Evolutionary conservation across 92 coral and sea anemone species (phyloP), one percentile per base, ranked within the genome.

Genomic region (Siderastrea radians): DNA sequence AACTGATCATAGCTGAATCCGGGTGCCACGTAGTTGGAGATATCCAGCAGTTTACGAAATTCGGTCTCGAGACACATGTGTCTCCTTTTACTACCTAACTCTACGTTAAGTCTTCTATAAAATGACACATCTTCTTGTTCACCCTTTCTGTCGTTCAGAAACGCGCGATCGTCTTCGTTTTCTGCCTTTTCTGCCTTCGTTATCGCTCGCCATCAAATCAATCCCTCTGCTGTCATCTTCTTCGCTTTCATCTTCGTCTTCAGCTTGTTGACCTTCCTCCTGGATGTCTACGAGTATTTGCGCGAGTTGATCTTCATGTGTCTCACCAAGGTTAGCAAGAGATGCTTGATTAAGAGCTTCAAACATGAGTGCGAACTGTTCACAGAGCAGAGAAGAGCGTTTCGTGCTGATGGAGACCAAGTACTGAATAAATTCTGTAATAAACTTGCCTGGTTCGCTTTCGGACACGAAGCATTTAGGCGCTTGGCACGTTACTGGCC

Each of bases 1-100:
- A 91, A 87, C 66, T 91, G 86, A 47, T 77, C 82, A 16, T 87
- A 91, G 49, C 66, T 81, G 91, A 87, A 87, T 0, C 94, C 86
- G 0, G 91, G 86, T 0, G 91, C 91, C 10, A 91, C 59, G 72
- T 87, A 87, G 85, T 91, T 83, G 4, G 94, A 58, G 0, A 87
- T 79, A 48, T 87, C 94, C 26, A 91, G 73, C 48, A 83, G 60
- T 38, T 88, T 88, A 49, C 88, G 55, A 38, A 74, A 73, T 2
- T 88, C 87, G 2, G 90, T 83, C 73, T 82, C 90, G 46, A 89
- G 60, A 14, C 72, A 75, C 88, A 88, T 88, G 47, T 44, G 46
- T n/a, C n/a, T n/a, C n/a, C n/a, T n/a, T n/a, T n/a, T n/a, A n/a
- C 1, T 79, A 15, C 46, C 74, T 17, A 69, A 16, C 19, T 46